Evolutionary conservation across 2,888 invertebrate species (phyloP).

Genomic region (Palloptera scutellata): DNA sequence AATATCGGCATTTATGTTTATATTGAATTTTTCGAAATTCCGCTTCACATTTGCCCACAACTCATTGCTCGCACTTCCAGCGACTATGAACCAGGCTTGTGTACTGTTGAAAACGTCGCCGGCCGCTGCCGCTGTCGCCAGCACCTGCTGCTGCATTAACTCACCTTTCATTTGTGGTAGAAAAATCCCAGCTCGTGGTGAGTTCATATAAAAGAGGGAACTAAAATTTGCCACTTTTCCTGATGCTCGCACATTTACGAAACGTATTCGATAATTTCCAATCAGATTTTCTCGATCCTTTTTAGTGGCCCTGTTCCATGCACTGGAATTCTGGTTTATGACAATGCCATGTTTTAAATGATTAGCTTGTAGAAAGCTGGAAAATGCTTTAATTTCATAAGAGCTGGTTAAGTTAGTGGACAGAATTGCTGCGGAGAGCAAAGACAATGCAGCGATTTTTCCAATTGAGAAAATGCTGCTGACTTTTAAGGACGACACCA

Average conservation of each 20-base stretch:
- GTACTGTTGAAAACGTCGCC: conserved; percentile 49
- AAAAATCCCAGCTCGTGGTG: conserved; percentile 50
- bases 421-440: not conserved
- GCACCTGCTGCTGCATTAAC: conserved; percentile 35
- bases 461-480: too few relatives aligned
- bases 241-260: conserved; percentile 37
- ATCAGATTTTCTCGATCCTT: conserved; percentile 35
- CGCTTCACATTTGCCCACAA: conserved; percentile 7
- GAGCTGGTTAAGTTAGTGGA: not conserved
- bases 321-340: conserved; percentile 7
- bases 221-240: conserved; percentile 35
- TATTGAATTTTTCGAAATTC: conserved; percentile 36
- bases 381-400: conserved; percentile 46
- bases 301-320: conserved; percentile 14
- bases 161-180: conserved; percentile 41
- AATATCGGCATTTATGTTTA: conserved; percentile 55
- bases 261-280: conserved; percentile 48
- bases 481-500: too few relatives aligned
- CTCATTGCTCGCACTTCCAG: conserved; percentile 18
- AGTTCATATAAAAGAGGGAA: conserved; percentile 44
- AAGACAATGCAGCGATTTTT: not conserved
- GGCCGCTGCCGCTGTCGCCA: conserved; percentile 39
- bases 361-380: conserved; percentile 51
- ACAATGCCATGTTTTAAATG: conserved; percentile 53
- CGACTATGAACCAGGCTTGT: conserved; percentile 54